Conservation (phyloP, 2,797 vertebrate species). For the Xiphorhynchus erythropygius region DNA sequence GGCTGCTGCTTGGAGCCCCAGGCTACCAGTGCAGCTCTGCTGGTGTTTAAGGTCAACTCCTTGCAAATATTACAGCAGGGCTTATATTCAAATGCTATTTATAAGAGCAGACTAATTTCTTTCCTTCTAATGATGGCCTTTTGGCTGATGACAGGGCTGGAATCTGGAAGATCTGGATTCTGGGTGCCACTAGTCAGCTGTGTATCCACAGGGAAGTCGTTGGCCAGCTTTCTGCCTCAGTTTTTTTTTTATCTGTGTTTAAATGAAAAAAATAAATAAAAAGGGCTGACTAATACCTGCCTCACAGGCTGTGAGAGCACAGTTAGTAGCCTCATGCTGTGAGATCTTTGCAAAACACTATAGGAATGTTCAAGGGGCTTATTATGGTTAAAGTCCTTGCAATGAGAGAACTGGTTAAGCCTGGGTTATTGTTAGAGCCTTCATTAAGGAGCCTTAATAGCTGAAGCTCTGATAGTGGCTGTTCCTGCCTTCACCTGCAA, state of each 20-base stretch:
- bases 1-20: not conserved
- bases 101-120: slow-evolving; percentile 58
- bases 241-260: slow-evolving; percentile 46
- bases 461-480: not conserved
- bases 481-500: not conserved
- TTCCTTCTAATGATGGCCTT: slow-evolving; percentile 43
- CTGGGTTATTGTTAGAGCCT: slow-evolving; percentile 23
- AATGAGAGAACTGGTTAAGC: slow-evolving; percentile 33
- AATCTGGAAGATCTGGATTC: slow-evolving; percentile 65
- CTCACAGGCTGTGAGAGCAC: not conserved
- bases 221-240: slow-evolving; percentile 18
- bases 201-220: not conserved
- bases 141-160: slow-evolving; percentile 41
- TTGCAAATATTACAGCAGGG: slow-evolving; percentile 31
- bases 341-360: slow-evolving; percentile 2
- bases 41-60: slow-evolving; percentile 51
- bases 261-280: not conserved
- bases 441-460: slow-evolving; percentile 27
- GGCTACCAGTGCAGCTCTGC: slow-evolving; percentile 16
- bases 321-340: not conserved
- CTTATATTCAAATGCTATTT: slow-evolving; percentile 58
- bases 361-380: slow-evolving; percentile 10
- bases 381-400: not conserved
- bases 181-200: slow-evolving; percentile 33
- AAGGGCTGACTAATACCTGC: slow-evolving; percentile 28